Conservation (phyloP, 1,140 invertebrate species). For the Ditylenchus dipsaci region DNA sequence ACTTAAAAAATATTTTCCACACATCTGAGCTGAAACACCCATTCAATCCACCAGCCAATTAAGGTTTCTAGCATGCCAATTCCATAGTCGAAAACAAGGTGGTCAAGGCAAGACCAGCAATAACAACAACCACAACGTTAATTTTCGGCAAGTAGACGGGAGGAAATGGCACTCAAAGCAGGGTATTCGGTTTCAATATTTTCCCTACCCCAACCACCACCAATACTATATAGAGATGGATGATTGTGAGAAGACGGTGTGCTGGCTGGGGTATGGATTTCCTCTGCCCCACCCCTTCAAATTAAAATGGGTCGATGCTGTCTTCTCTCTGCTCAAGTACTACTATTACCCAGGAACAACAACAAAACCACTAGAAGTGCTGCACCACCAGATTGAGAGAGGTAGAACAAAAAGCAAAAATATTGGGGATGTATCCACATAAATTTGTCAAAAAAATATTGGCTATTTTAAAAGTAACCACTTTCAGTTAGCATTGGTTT, state of each 20-base stretch:
- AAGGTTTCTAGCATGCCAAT: too few relatives aligned
- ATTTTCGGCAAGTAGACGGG: too few relatives aligned
- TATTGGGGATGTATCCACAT: background rate
- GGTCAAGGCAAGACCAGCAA: too few relatives aligned
- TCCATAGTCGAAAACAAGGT: too few relatives aligned
- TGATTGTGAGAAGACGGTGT: constrained; percentile 4
- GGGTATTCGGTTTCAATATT: background rate
- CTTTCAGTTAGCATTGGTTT: too few relatives aligned
- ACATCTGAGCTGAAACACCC: too few relatives aligned
- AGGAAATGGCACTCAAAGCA: too few relatives aligned
- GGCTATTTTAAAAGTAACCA: too few relatives aligned
- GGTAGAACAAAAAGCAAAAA: background rate
- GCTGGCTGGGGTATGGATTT: constrained; percentile 1
- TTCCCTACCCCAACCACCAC: background rate
- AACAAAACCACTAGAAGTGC: background rate
- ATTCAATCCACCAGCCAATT: too few relatives aligned
- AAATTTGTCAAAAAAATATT: too few relatives aligned
- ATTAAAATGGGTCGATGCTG: background rate
- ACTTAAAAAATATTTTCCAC: too few relatives aligned
- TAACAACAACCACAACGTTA: too few relatives aligned
- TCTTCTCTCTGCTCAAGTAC: constrained; percentile 1
- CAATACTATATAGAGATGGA: background rate
- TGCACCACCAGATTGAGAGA: background rate
- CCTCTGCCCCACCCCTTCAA: background rate
- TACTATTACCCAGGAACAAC: background rate